Evolutionary conservation across 2,797 vertebrate genomes (phyloP).

Genomic region (Microchirus variegatus): DNA sequence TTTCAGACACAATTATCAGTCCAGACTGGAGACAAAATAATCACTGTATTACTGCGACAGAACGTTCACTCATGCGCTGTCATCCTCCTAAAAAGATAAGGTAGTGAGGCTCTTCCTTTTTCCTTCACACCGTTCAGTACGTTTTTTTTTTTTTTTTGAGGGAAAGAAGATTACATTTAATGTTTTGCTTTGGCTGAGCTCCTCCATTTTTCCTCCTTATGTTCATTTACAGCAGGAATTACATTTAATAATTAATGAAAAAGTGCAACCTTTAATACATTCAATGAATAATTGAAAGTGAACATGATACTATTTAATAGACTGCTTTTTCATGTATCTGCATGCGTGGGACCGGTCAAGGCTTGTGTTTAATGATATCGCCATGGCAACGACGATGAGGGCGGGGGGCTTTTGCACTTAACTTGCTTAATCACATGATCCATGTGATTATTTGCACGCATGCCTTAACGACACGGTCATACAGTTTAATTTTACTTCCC

Average conservation of each 20-base stretch:
- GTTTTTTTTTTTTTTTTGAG: too few species aligned
- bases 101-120: background rate
- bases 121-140: background rate
- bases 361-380: conserved; percentile 55
- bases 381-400: conserved; percentile 45
- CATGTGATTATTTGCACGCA: conserved; percentile 8
- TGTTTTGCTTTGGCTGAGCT: conserved; percentile 21
- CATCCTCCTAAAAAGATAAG: conserved; percentile 30
- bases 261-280: conserved; percentile 67
- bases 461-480: background rate
- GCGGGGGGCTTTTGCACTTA: conserved; percentile 12
- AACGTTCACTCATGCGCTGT: conserved; percentile 25
- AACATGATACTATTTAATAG: conserved; percentile 63
- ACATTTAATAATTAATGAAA: conserved; percentile 67
- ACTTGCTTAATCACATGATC: conserved; percentile 5
- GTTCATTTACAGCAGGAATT: conserved; percentile 56
- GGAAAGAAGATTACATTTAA: conserved; percentile 23
- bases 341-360: conserved; percentile 48
- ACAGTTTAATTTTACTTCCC: conserved; percentile 7
- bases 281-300: conserved; percentile 72
- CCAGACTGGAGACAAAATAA: conserved; percentile 36
- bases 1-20: conserved; percentile 38
- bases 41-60: conserved; percentile 19
- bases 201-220: conserved; percentile 33
- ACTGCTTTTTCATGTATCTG: conserved; percentile 54